phyloP scores from a whole-genome alignment of 1,140 invertebrate species.

The Pachypsylla venusta region DNA sequence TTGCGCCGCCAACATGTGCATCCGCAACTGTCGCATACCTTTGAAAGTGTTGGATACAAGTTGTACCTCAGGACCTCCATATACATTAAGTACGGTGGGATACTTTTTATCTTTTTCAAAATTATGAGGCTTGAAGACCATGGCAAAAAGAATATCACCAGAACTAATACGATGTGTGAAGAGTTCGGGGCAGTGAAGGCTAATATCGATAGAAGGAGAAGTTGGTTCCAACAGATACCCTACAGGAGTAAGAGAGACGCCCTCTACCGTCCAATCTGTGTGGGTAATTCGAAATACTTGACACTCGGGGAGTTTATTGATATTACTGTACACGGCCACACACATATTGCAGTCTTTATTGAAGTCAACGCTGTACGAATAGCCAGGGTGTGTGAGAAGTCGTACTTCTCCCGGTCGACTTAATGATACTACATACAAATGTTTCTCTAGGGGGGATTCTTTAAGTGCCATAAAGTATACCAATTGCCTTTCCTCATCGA shows the following conservation, averaged over 20 bases:
- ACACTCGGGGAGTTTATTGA: slow-evolving; percentile 62
- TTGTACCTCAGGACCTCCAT: slow-evolving; percentile 95
- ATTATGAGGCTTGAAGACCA: slow-evolving; percentile 80
- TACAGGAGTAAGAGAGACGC: slow-evolving; percentile 44
- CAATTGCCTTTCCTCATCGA: slow-evolving; percentile 48
- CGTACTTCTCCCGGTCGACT: slow-evolving; percentile 45
- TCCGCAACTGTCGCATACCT: slow-evolving; percentile 76
- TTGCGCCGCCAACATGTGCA: slow-evolving; percentile 89
- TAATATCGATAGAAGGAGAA: slow-evolving; percentile 30
- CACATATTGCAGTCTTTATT: slow-evolving; percentile 70
- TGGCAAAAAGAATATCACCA: slow-evolving; percentile 68
- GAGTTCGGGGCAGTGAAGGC: slow-evolving; percentile 52
- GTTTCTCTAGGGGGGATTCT: slow-evolving; percentile 66
- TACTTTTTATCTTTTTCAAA: slow-evolving; percentile 61
- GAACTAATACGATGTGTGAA: slow-evolving; percentile 53
- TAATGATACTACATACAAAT: slow-evolving; percentile 64
- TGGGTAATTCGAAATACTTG: slow-evolving; percentile 60
- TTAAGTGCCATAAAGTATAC: slow-evolving; percentile 68
- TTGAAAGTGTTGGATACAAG: slow-evolving; percentile 93
- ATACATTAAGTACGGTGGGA: slow-evolving; percentile 91
- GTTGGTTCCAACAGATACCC: slow-evolving; percentile 53
- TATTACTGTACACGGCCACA: slow-evolving; percentile 78
- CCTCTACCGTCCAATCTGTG: slow-evolving; percentile 44
- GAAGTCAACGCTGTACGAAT: slow-evolving; percentile 62
- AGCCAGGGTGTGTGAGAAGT: slow-evolving; percentile 54